A percentile compares a stretch with the other conserved stretches of the same genome.
These are phyloP conservation scores for Leptodirus hochenwartii DNA, from an alignment of 2,888 invertebrate genomes.

Conservation along the genomic window DNA sequence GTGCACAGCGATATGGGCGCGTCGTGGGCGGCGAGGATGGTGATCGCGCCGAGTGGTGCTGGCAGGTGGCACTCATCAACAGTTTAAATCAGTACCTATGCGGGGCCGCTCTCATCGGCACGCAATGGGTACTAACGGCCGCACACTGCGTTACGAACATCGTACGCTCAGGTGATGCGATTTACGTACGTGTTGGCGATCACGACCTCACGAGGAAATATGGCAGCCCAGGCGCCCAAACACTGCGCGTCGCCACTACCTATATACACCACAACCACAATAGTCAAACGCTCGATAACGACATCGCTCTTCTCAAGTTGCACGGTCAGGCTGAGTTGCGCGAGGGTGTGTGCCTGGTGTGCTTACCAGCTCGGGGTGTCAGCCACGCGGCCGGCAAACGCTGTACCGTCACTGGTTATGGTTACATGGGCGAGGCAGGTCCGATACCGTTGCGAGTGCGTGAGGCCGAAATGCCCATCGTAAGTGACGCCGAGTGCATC, in stretches of 20 bases:
- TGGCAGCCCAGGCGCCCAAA: constrained; percentile 83
- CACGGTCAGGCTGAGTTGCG: constrained; percentile 77
- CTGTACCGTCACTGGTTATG: constrained; percentile 86
- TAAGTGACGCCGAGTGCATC: constrained; percentile 82
- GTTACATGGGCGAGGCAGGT: constrained; percentile 90
- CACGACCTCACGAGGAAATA: constrained; percentile 81
- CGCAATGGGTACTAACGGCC: constrained; percentile 86
- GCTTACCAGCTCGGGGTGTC: constrained; percentile 75
- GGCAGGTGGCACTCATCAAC: constrained; percentile 88
- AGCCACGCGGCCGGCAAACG: constrained; percentile 78
- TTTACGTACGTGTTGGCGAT: constrained; percentile 84
- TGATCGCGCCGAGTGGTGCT: constrained; percentile 85
- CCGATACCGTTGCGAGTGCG: constrained; percentile 79
- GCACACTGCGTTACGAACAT: constrained; percentile 91
- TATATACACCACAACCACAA: constrained; percentile 94
- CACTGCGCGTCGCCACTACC: constrained; percentile 75
- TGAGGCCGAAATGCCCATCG: constrained; percentile 82
- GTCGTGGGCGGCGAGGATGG: constrained; percentile 88
- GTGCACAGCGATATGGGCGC: constrained; percentile 32
- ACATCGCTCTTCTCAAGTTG: constrained; percentile 78
- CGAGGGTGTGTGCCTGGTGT: constrained; percentile 72
- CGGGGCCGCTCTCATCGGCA: constrained; percentile 83
- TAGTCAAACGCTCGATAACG: constrained; percentile 84
- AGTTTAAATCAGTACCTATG: constrained; percentile 85
- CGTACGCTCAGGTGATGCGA: constrained; percentile 83